Percentiles rank a stretch among this genome's conserved stretches.
These are phyloP conservation scores for Lithobates pipiens DNA, from an alignment of 2,797 vertebrate species.

Conservation along the genomic window DNA sequence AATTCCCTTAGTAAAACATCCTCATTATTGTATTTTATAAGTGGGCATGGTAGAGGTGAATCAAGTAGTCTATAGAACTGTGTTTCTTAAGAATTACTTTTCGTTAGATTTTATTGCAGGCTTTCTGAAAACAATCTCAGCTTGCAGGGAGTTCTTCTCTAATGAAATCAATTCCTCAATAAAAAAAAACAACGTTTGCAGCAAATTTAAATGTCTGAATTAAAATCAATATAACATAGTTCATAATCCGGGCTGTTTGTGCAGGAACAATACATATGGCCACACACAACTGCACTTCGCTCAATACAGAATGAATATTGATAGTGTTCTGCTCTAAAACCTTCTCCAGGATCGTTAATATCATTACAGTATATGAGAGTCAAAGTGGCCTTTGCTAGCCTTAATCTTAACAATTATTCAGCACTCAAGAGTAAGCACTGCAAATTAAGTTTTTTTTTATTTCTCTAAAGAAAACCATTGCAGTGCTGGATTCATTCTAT, in stretches of 20 bases:
- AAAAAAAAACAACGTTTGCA: slow-evolving; percentile 66
- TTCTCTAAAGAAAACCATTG: no score
- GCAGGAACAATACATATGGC: slow-evolving; percentile 54
- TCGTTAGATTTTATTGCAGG: slow-evolving; percentile 70
- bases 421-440: neutral
- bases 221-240: slow-evolving; percentile 70
- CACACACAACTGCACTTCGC: slow-evolving; percentile 24
- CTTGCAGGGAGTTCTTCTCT: slow-evolving; percentile 66
- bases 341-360: slow-evolving; percentile 29
- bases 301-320: slow-evolving; percentile 28
- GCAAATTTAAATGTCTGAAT: slow-evolving; percentile 68
- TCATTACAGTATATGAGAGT: slow-evolving; percentile 9
- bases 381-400: neutral
- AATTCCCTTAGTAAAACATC: no score
- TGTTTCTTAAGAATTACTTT: slow-evolving; percentile 70
- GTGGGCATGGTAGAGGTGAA: neutral
- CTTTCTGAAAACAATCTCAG: slow-evolving; percentile 75
- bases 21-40: no score
- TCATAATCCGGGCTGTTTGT: slow-evolving; percentile 48
- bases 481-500: no score
- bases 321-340: slow-evolving; percentile 35
- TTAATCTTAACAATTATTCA: neutral
- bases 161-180: slow-evolving; percentile 77
- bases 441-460: neutral
- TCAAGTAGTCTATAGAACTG: slow-evolving; percentile 50